A percentile compares a stretch with the other conserved stretches of the same genome.
Evolutionary conservation across 2,113 vertebrate species (phyloP).

Genomic region (Propithecus coquereli): DNA sequence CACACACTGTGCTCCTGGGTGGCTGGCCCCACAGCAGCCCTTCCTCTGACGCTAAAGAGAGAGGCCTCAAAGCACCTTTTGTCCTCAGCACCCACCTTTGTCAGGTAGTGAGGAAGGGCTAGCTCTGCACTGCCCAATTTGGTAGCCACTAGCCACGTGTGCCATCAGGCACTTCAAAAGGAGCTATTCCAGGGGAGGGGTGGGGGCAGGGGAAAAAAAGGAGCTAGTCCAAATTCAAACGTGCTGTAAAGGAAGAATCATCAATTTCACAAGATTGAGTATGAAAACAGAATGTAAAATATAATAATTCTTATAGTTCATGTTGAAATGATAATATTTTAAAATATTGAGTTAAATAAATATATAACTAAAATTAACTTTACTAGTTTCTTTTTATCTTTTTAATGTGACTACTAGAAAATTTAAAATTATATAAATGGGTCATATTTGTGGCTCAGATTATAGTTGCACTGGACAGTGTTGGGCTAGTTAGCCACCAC

Average conservation of each 20-base stretch:
- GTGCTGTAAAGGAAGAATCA: not conserved
- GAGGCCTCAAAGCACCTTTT: not conserved
- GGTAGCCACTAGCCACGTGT: too few relatives aligned
- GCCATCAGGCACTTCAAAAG: not conserved
- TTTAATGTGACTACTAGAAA: not conserved
- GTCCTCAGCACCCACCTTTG: not conserved
- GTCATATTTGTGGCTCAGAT: not conserved
- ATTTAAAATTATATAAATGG: not conserved
- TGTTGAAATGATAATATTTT: not conserved
- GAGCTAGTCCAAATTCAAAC: not conserved
- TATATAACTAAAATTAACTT: not conserved
- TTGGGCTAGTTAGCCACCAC: not conserved
- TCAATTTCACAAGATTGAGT: not conserved
- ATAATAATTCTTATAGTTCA: not conserved
- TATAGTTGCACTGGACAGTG: not conserved
- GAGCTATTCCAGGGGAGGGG: not conserved
- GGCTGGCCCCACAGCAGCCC: not conserved
- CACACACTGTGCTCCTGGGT: not conserved
- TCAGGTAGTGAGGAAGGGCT: not conserved
- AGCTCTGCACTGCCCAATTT: not conserved
- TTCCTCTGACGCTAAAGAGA: not conserved
- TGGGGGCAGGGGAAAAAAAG: too few relatives aligned
- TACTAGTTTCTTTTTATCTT: not conserved
- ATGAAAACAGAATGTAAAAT: not conserved
- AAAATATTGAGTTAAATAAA: not conserved